Conservation (phyloP, 2,113 vertebrate genomes). For the Mohoua ochrocephala region DNA sequence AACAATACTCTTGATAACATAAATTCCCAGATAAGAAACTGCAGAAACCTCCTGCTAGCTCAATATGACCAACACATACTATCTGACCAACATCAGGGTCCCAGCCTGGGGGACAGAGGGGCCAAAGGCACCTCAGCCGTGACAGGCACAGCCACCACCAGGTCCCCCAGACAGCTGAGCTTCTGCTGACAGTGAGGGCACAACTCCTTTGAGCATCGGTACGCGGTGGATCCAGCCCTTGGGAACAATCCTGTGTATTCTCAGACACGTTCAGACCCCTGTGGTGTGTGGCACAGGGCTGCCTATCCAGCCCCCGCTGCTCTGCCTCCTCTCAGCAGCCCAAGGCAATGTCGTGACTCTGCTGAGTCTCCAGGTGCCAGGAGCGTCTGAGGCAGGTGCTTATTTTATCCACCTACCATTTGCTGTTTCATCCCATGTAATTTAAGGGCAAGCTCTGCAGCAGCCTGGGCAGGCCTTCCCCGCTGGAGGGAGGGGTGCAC, state of each 20-base stretch:
- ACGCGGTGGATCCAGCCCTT: background rate
- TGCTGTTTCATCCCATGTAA: background rate
- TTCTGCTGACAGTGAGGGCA: background rate
- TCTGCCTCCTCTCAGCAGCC: background rate
- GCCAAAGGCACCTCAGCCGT: background rate
- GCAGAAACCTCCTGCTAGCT: background rate
- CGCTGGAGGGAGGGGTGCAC: background rate
- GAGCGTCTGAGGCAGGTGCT: background rate
- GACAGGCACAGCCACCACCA: background rate
- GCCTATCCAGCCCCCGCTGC: rapidly evolving
- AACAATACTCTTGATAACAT: background rate
- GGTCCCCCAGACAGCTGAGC: background rate
- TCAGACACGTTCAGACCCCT: rapidly evolving
- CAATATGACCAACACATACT: background rate
- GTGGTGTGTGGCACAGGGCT: background rate
- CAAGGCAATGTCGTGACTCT: background rate
- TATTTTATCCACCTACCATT: background rate
- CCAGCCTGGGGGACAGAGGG: background rate
- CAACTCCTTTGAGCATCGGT: background rate
- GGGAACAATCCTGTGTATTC: background rate
- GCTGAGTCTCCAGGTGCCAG: background rate
- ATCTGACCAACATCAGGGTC: background rate
- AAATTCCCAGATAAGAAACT: background rate
- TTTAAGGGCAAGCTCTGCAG: background rate
- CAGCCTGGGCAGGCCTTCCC: background rate